phyloP scores from a whole-genome alignment of 2,797 vertebrate genomes.

The Nyctalus aviator region DNA sequence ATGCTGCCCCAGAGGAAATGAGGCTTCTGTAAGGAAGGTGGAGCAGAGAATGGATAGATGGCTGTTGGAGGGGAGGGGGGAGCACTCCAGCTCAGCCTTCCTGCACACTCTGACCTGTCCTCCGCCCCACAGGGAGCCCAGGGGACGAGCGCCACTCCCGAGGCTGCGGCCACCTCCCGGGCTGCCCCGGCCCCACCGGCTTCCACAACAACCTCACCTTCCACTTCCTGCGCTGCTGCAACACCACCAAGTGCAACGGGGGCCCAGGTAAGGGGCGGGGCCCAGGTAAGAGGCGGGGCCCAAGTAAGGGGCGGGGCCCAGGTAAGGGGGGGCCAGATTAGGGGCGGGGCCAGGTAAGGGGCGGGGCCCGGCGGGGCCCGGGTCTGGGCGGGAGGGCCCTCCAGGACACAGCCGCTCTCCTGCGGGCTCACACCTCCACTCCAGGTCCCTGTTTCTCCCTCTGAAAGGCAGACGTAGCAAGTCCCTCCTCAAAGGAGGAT shows the following conservation, averaged over 20 bases:
- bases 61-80: not conserved
- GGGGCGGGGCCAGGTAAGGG: constrained; percentile 59
- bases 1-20: not conserved
- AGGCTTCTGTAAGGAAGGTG: not conserved
- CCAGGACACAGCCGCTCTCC: not conserved
- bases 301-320: constrained; percentile 52
- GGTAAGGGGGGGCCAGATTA: not conserved
- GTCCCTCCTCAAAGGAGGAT: not conserved
- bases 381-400: not conserved
- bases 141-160: constrained; percentile 17
- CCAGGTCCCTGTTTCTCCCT: not conserved
- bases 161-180: constrained; percentile 75
- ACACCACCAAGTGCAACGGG: constrained; percentile 66
- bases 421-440: not conserved
- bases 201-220: constrained; percentile 78
- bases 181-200: constrained; percentile 69
- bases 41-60: not conserved
- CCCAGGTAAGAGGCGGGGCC: not conserved
- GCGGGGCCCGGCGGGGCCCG: not conserved
- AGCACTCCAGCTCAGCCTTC: not conserved
- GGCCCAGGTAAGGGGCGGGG: constrained; percentile 69
- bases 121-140: not conserved
- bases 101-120: not conserved
- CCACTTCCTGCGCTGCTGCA: constrained; percentile 78
- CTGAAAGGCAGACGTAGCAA: not conserved